phyloP scores from a whole-genome alignment of 2,797 vertebrate genomes.

The Xerus rutilus region DNA sequence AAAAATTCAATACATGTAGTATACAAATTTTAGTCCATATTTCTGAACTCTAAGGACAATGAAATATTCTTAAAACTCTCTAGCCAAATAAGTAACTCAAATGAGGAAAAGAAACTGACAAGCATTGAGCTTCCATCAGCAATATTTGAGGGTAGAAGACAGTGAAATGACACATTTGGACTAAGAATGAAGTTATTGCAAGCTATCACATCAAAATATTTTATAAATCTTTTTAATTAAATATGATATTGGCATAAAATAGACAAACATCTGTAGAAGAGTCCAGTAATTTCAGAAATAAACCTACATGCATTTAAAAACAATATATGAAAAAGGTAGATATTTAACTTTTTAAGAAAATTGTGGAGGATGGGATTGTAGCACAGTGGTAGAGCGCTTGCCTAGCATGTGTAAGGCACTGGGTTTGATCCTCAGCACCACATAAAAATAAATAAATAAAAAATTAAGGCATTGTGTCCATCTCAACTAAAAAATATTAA shows the following conservation, averaged over 20 bases:
- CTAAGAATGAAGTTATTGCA: neutral
- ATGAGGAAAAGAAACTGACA: neutral
- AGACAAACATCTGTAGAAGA: neutral
- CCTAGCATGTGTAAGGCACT: no score
- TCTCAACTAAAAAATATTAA: no score
- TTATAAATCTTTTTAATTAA: neutral
- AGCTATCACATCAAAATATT: neutral
- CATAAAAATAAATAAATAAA: no score
- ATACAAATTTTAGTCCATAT: neutral
- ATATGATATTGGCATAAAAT: neutral
- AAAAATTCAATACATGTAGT: neutral
- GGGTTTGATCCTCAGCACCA: no score
- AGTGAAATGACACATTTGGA: neutral
- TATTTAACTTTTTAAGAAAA: neutral
- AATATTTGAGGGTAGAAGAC: neutral
- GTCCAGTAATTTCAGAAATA: neutral
- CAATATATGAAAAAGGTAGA: neutral
- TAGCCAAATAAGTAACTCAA: neutral
- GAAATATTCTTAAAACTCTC: neutral
- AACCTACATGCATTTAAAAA: neutral
- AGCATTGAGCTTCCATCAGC: neutral
- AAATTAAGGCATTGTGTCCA: no score
- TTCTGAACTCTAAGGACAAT: conserved; percentile 6
- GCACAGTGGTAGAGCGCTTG: no score
- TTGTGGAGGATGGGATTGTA: no score